Evolutionary conservation across 2,113 vertebrate species (phyloP).

Genomic region (Cyanoderma ruficeps): DNA sequence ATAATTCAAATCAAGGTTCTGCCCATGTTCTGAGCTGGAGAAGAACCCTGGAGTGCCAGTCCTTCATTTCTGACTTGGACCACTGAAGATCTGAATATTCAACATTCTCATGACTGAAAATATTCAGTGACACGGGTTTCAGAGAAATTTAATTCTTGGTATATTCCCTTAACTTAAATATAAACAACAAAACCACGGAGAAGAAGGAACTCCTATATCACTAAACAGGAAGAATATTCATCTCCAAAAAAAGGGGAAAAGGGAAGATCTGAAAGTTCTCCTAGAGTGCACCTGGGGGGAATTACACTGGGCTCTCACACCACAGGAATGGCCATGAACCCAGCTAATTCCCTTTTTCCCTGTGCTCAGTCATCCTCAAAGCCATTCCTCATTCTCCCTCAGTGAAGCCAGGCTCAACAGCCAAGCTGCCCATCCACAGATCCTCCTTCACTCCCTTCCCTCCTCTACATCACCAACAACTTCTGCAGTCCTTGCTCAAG

Average conservation of each 20-base stretch:
- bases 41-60: neutral
- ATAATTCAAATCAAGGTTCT: neutral
- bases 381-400: neutral
- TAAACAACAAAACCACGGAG: neutral
- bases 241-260: neutral
- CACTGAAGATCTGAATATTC: neutral
- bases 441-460: neutral
- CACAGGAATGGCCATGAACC: neutral
- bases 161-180: neutral
- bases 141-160: neutral
- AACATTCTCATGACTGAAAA: neutral
- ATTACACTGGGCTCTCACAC: neutral
- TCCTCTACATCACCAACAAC: neutral
- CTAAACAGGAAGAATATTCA: neutral
- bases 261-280: neutral
- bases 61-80: neutral
- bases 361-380: neutral
- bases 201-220: neutral
- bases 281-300: neutral
- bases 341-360: neutral
- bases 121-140: neutral
- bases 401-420: neutral
- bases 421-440: neutral
- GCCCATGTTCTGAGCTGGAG: neutral
- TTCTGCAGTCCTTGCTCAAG: neutral